These are phyloP conservation scores for Drosophila sordidula DNA, from an alignment of 2,888 invertebrate genomes.

Conservation along the genomic window DNA sequence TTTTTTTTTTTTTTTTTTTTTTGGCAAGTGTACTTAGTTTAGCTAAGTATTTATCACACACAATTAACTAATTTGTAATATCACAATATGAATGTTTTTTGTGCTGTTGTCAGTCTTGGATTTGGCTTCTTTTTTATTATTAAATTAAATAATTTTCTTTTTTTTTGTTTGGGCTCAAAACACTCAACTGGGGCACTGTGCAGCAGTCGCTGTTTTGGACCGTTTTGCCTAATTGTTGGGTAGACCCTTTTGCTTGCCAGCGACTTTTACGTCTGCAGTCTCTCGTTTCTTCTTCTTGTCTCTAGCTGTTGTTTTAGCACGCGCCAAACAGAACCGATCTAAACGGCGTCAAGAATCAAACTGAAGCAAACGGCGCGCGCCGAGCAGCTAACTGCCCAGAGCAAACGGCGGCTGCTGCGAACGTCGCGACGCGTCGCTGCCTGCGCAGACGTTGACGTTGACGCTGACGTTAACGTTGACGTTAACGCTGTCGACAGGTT, in stretches of 20 bases:
- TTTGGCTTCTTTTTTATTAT: slow-evolving; percentile 2
- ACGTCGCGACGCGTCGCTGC: slow-evolving; percentile 20
- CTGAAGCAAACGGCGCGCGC: slow-evolving; percentile 77
- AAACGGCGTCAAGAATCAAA: slow-evolving; percentile 85
- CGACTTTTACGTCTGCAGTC: slow-evolving; percentile 17
- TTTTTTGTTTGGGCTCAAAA: slow-evolving; percentile 50
- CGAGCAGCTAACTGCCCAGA: slow-evolving; percentile 32
- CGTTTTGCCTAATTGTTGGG: slow-evolving; percentile 15
- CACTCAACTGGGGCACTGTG: slow-evolving; percentile 60
- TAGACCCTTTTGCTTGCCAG: slow-evolving; percentile 13
- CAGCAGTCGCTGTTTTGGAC: slow-evolving; percentile 59
- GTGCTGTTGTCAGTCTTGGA: slow-evolving; percentile 52
- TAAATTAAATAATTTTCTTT: background rate
- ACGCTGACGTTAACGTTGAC: slow-evolving; percentile 25
- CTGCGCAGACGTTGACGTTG: slow-evolving; percentile 10
- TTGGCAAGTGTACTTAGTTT: slow-evolving; percentile 41
- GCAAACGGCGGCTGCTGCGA: slow-evolving; percentile 27
- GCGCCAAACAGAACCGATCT: slow-evolving; percentile 83
- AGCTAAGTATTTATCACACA: slow-evolving; percentile 58
- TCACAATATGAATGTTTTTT: slow-evolving; percentile 60
- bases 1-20: slow-evolving; percentile 23
- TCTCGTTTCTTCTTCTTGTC: slow-evolving; percentile 16
- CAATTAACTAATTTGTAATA: slow-evolving; percentile 56
- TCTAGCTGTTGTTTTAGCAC: slow-evolving; percentile 27
- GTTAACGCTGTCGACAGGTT: slow-evolving; percentile 57